Evolutionary conservation across 2,888 invertebrate species (phyloP).

Genomic region (Limnephilus lunatus): DNA sequence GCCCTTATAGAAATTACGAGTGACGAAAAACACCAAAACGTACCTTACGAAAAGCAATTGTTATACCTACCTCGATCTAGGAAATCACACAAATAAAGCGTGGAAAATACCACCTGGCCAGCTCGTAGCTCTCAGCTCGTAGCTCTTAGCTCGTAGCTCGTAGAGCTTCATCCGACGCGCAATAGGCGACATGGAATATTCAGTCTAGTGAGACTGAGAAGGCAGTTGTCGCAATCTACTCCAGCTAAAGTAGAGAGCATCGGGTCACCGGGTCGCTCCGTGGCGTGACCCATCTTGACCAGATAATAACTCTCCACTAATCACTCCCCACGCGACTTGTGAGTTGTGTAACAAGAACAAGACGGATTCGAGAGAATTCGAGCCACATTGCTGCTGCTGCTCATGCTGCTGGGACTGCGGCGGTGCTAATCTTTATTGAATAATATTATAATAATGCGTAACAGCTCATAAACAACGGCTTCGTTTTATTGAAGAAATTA

Average conservation of each 20-base stretch:
- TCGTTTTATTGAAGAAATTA: background rate
- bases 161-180: conserved; percentile 2
- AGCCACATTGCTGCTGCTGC: background rate
- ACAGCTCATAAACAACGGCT: background rate
- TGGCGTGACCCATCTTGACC: conserved; percentile 15
- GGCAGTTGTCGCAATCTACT: conserved; percentile 6
- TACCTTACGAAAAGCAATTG: background rate
- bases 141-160: too few relatives aligned
- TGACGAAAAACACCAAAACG: background rate
- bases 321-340: background rate
- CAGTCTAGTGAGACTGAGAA: background rate
- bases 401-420: too few relatives aligned
- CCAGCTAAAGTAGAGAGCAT: background rate
- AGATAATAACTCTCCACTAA: conserved; percentile 18
- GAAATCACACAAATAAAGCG: background rate
- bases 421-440: background rate
- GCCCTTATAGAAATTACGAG: background rate
- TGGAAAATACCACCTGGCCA: background rate
- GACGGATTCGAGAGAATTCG: background rate
- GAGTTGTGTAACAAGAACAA: background rate
- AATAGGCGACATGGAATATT: background rate
- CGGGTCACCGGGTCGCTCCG: conserved; percentile 23
- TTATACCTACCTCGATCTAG: background rate
- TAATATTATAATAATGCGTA: background rate
- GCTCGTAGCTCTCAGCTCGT: too few relatives aligned